Evolutionary conservation across 2,113 vertebrate genomes (phyloP).

Genomic region (Numida meleagris): DNA sequence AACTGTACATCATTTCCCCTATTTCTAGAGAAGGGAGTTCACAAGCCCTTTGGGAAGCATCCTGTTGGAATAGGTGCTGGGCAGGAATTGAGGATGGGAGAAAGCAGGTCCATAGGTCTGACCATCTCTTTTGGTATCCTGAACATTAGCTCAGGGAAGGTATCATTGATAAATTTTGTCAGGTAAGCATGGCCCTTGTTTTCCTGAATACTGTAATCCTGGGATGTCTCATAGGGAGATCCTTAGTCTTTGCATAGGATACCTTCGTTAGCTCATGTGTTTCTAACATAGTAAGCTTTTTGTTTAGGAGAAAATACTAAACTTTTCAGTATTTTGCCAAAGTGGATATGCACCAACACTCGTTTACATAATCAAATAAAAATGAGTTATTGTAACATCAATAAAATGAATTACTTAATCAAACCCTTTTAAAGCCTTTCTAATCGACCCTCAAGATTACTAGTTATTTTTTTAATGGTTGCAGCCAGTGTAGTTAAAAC

Average conservation of each 20-base stretch:
- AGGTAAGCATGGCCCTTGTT: not conserved
- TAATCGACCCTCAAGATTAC: not conserved
- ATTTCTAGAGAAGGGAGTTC: not conserved
- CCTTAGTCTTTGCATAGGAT: not conserved
- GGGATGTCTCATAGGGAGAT: not conserved
- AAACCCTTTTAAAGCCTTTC: constrained; percentile 22
- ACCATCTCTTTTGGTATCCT: not conserved
- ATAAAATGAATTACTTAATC: constrained; percentile 39
- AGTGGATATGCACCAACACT: constrained; percentile 4
- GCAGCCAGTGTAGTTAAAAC: constrained; percentile 20
- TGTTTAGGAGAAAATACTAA: not conserved
- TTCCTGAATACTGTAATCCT: not conserved
- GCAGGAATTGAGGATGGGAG: not conserved
- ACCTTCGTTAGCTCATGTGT: not conserved
- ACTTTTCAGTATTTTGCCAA: constrained; percentile 10
- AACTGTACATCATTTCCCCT: not conserved
- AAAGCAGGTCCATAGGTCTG: not conserved
- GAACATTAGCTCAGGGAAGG: not conserved
- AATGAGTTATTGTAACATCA: not conserved
- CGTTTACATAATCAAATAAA: constrained; percentile 46
- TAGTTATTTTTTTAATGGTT: constrained; percentile 28
- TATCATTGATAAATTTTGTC: not conserved
- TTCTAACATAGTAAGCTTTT: not conserved
- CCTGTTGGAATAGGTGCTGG: not conserved
- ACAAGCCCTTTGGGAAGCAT: not conserved